Conservation (phyloP, 2,888 invertebrate genomes). For the Hymenopus coronatus region DNA sequence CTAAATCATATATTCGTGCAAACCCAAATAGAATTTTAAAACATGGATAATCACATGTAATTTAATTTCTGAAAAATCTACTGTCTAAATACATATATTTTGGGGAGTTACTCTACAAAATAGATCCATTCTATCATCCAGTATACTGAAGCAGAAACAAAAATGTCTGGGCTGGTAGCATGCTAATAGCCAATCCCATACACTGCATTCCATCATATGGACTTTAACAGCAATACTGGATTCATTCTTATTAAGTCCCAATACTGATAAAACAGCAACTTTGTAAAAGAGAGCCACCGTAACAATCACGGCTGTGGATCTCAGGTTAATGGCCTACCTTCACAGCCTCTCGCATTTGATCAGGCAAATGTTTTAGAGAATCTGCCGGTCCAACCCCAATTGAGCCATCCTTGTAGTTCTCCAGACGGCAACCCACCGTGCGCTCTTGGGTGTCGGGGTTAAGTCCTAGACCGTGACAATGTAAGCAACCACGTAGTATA, state of each 20-base stretch:
- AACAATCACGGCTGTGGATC: conserved; percentile 16
- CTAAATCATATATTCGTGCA: background rate
- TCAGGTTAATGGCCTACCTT: conserved; percentile 38
- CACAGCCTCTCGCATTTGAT: conserved; percentile 45
- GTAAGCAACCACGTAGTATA: conserved; percentile 24
- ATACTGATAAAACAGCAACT: background rate
- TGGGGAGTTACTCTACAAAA: background rate
- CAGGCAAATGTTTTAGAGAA: conserved; percentile 44
- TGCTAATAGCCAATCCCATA: conserved; percentile 3
- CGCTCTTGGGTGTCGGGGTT: conserved; percentile 46
- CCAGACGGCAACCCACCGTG: conserved; percentile 57
- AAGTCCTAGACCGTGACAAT: conserved; percentile 39
- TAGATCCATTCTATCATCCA: background rate
- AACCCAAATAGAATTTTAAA: background rate
- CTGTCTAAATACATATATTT: background rate
- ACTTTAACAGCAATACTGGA: conserved; percentile 1
- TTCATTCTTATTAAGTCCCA: background rate
- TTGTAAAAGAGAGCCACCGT: conserved; percentile 4
- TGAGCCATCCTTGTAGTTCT: conserved; percentile 52
- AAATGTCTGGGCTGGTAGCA: conserved; percentile 3
- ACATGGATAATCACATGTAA: background rate
- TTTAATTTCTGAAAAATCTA: background rate
- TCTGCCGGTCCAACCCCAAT: conserved; percentile 45
- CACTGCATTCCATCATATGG: conserved; percentile 5
- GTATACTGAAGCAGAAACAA: conserved; percentile 7